These are phyloP conservation scores for Spatula versicolor DNA, from an alignment of 2,797 vertebrate genomes.

Conservation along the genomic window DNA sequence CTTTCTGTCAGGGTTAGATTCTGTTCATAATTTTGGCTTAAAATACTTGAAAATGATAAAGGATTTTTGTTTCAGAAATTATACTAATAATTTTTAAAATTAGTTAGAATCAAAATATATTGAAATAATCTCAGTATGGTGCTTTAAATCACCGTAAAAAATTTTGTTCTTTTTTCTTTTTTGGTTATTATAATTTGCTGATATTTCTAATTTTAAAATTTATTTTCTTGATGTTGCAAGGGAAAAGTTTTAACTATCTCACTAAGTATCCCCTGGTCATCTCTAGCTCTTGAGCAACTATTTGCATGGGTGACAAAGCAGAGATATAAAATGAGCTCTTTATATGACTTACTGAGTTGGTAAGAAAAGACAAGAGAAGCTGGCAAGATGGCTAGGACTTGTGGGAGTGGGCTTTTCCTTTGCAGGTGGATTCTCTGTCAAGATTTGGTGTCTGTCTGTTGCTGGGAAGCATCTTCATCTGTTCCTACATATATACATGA, in stretches of 20 bases:
- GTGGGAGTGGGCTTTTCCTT: not conserved
- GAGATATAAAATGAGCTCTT: slow-evolving; percentile 1
- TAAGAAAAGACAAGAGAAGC: not conserved
- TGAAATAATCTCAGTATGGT: not conserved
- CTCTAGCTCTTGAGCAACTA: not conserved
- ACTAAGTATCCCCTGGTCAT: not conserved
- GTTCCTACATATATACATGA: not conserved
- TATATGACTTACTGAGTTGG: not conserved
- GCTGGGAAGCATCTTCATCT: not conserved
- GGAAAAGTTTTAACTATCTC: not conserved
- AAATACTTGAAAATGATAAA: too few relatives aligned
- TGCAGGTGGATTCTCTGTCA: slow-evolving; percentile 5
- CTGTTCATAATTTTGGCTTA: too few relatives aligned
- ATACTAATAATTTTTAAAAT: too few relatives aligned
- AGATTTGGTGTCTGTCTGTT: not conserved
- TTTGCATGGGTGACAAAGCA: slow-evolving; percentile 1
- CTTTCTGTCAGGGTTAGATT: too few relatives aligned
- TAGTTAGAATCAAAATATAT: not conserved
- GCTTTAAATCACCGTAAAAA: not conserved
- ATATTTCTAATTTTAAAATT: not conserved
- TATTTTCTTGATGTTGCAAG: not conserved
- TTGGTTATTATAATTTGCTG: not conserved
- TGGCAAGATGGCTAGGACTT: not conserved
- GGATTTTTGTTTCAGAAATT: too few relatives aligned
- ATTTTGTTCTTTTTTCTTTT: not conserved